phyloP scores from a whole-genome alignment of 2,888 invertebrate species.

The Hydrotaea cyrtoneurina region DNA sequence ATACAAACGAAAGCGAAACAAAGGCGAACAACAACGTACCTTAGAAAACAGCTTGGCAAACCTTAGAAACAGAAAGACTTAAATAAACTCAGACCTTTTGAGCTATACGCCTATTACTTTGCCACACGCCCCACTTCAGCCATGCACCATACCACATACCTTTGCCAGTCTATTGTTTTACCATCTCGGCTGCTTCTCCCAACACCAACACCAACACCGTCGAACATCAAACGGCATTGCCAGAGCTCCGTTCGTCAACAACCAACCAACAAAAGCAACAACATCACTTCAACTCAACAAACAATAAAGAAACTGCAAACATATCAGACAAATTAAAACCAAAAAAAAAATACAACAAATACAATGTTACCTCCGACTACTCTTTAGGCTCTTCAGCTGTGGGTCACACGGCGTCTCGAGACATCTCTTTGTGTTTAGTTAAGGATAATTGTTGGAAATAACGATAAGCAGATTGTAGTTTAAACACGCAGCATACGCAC shows the following conservation, averaged over 20 bases:
- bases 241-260: background rate
- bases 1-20: background rate
- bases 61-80: background rate
- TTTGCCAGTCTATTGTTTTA: background rate
- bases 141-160: background rate
- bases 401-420: constrained; percentile 12
- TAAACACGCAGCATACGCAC: background rate
- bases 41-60: constrained; percentile 21
- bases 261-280: background rate
- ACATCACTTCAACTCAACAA: constrained; percentile 20
- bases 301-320: constrained; percentile 43
- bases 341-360: background rate
- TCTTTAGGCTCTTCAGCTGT: background rate
- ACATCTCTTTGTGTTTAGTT: constrained; percentile 23
- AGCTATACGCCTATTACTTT: background rate
- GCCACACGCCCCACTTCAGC: background rate
- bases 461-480: constrained; percentile 37
- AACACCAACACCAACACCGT: too few relatives aligned
- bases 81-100: background rate
- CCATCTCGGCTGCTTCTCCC: background rate
- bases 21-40: background rate
- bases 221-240: constrained; percentile 20
- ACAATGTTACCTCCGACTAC: constrained; percentile 8
- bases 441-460: constrained; percentile 32
- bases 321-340: constrained; percentile 28